Percentiles rank a stretch among this genome's conserved stretches.
Evolutionary conservation across 2,888 invertebrate genomes (phyloP).

Genomic region (Protodeltote pygarga): DNA sequence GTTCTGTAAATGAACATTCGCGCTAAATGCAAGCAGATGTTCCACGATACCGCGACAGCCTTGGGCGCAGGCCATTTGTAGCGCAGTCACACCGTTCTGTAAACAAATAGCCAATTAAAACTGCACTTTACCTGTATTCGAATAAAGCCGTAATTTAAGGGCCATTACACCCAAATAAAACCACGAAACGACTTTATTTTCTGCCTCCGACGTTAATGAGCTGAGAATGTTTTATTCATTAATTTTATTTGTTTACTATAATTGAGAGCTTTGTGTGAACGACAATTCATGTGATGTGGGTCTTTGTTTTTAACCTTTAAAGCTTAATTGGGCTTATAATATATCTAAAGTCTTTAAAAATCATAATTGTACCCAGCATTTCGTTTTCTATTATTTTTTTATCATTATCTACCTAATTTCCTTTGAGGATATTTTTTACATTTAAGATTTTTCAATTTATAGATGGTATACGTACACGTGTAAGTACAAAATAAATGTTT

Average conservation of each 20-base stretch:
- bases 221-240: conserved; percentile 50
- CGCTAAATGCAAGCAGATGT: conserved; percentile 88
- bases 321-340: too few species aligned
- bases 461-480: too few species aligned
- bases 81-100: conserved; percentile 89
- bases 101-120: conserved; percentile 19
- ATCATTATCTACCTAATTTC: too few species aligned
- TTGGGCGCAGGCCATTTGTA: conserved; percentile 90
- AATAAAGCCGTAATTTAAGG: conserved; percentile 5
- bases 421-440: too few species aligned
- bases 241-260: conserved; percentile 34
- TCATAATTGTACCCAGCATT: neutral
- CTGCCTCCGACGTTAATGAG: conserved; percentile 31
- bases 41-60: conserved; percentile 90
- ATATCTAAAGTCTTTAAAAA: neutral
- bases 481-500: too few species aligned
- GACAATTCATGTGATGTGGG: conserved; percentile 20
- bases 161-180: neutral
- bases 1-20: conserved; percentile 89
- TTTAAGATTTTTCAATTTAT: too few species aligned
- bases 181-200: conserved; percentile 14
- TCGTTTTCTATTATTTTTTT: too few species aligned
- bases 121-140: neutral
- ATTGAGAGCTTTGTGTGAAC: conserved; percentile 35
- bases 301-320: neutral